A percentile compares a stretch with the other conserved stretches of the same genome.
phyloP scores from a whole-genome alignment of 2,113 vertebrate genomes.

The Clarias gariepinus region DNA sequence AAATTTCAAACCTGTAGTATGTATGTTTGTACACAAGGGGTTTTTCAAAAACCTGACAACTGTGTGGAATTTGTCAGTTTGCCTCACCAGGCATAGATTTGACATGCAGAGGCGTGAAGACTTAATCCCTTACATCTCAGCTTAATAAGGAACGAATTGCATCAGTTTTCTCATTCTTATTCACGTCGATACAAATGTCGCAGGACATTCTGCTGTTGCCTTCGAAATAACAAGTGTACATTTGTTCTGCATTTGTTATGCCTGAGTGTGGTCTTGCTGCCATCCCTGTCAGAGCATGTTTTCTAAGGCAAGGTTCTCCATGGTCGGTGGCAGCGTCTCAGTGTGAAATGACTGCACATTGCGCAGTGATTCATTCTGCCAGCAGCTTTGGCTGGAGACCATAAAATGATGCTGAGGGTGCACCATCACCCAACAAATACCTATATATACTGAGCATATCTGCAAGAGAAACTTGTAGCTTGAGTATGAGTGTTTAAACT shows the following conservation, averaged over 20 bases:
- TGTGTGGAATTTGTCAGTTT: constrained; percentile 1
- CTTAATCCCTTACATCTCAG: neutral
- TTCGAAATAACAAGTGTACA: neutral
- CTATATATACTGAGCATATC: constrained; percentile 20
- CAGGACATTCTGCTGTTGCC: neutral
- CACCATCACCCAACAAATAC: constrained; percentile 55
- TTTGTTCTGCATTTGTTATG: constrained; percentile 12
- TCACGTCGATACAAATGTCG: neutral
- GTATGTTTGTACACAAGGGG: constrained; percentile 3
- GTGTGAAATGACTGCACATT: constrained; percentile 55
- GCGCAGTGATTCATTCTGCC: constrained; percentile 57
- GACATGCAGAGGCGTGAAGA: constrained; percentile 53
- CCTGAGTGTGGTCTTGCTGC: neutral
- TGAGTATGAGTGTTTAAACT: constrained; percentile 49
- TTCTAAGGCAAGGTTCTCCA: constrained; percentile 30
- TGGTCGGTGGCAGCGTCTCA: constrained; percentile 45
- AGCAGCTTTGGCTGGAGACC: constrained; percentile 45
- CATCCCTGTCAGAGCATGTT: constrained; percentile 12
- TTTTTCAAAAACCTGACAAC: constrained; percentile 31
- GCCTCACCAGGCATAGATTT: constrained; percentile 50
- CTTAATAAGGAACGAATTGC: constrained; percentile 16
- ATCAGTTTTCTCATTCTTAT: neutral
- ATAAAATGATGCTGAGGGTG: constrained; percentile 54
- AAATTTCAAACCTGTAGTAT: constrained; percentile 27
- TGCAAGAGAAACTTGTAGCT: constrained; percentile 44